Base-by-base conservation (phyloP, 37 sponge, comb jelly and placozoan genomes). In the Diacarnus erythraeanus region DNA sequence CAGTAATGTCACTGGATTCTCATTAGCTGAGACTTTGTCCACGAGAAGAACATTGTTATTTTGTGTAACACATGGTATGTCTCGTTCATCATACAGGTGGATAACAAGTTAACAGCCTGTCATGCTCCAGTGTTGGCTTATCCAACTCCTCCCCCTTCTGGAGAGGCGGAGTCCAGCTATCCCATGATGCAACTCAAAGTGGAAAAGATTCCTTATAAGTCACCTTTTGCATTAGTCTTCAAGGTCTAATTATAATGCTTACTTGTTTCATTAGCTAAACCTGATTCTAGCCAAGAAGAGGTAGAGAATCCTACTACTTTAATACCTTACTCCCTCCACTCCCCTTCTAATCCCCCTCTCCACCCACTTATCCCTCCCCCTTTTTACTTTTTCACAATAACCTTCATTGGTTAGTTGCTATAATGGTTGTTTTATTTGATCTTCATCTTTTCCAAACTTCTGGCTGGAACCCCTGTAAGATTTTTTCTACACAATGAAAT, bases 21-120 rank as follows among this genome's bases (percentile, higher is more conserved):
- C n/a, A n/a, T n/a, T n/a, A n/a, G n/a, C n/a, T n/a, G n/a, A n/a
- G n/a, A n/a, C n/a, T n/a, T n/a, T n/a, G n/a, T n/a, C n/a, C n/a
- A n/a, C n/a, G n/a, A n/a, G n/a, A n/a, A n/a, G n/a, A n/a, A n/a
- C n/a, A n/a, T n/a, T n/a, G n/a, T n/a, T n/a, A n/a, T n/a, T n/a
- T n/a, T n/a, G n/a, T n/a, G n/a, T n/a, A n/a, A n/a, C n/a, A n/a
- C n/a, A n/a, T n/a, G n/a, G n/a, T n/a, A n/a, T n/a, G n/a, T n/a
- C n/a, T n/a, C n/a, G n/a, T n/a, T n/a, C 38, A 36, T 9, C 29
- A 0, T 38, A 2, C 69, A 88, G 94, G 84, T 89, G 74, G 94
- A 93, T 69, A 93, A 89, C 70, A 83, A 93, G 73, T 78, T 93
- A 41, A 2, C 71, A 12, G 54, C 38, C 33, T 72, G 83, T 22